Evolutionary conservation across 2,888 invertebrate species (phyloP).

Genomic region (Spodoptera picta): DNA sequence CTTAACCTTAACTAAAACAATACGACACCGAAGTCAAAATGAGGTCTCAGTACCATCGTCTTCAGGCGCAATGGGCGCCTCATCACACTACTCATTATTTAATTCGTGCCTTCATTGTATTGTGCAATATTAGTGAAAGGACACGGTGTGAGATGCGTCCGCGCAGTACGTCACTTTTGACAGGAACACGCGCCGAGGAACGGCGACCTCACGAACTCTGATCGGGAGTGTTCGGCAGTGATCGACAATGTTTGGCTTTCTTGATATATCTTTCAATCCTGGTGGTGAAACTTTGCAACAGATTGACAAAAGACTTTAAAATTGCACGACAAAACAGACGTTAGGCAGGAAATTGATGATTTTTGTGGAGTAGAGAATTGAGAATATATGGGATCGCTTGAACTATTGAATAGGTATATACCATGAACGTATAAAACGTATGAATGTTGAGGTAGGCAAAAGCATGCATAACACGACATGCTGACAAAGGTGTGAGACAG

Average conservation of each 20-base stretch:
- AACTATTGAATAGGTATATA: too few species aligned
- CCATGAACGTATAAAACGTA: too few species aligned
- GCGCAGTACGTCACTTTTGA: conserved; percentile 51
- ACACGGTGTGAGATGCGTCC: conserved; percentile 53
- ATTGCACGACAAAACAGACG: too few species aligned
- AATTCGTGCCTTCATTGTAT: conserved; percentile 38
- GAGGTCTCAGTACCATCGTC: conserved; percentile 31
- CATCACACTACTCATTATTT: conserved; percentile 40
- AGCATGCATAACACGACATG: too few species aligned
- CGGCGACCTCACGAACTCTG: conserved; percentile 55
- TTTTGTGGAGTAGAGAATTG: too few species aligned
- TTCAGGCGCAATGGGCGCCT: background rate
- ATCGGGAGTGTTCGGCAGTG: conserved; percentile 23
- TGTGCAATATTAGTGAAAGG: conserved; percentile 59
- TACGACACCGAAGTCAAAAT: conserved; percentile 11
- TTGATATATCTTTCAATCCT: conserved; percentile 31
- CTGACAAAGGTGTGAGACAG: too few species aligned
- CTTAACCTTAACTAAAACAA: conserved; percentile 6
- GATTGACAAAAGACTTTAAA: conserved; percentile 5
- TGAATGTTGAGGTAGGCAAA: too few species aligned
- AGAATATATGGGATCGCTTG: too few species aligned
- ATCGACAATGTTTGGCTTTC: conserved; percentile 25
- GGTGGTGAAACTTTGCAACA: conserved; percentile 30
- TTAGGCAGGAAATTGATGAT: too few species aligned
- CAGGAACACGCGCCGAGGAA: conserved; percentile 51